Base-by-base conservation (phyloP, 37 sponge, comb jelly and placozoan genomes). In the Ianthella basta region DNA sequence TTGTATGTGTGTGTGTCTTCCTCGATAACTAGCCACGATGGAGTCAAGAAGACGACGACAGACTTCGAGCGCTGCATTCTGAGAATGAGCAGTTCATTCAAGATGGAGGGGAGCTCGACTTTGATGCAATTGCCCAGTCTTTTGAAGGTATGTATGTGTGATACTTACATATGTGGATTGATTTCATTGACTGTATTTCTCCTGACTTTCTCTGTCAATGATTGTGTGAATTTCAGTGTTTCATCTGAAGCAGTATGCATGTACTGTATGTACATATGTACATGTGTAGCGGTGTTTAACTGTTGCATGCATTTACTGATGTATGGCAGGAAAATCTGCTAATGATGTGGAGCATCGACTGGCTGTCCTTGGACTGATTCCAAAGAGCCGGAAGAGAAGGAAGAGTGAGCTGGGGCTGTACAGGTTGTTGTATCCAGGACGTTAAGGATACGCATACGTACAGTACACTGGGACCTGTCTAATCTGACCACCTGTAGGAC, bases 1-100 rank as follows among this genome's bases (percentile, higher is more conserved):
- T n/a, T 60, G 35, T 29, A 29, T 60, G 27, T 16, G 30, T 44
- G 50, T 44, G 3, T 44, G 8, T 44, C 50, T 3, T 44, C 50
- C 8, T n/a, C n/a, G n/a, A n/a, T 27, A 24, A 19, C 50, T 61
- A 61, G 64, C 27, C 29, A 27, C 24, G n/a, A 13, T 87, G 88
- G 88, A 36, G 82, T 21, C 55, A 54, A 50, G 82, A 87, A 4
- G 88, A 87, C 15, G 83, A 80, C 16, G 83, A 67, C 70, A 18
- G 73, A 16, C 56, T 87, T 75, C 30, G 81, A 54, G 83, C 85
- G 27, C 69, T 87, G 74, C 65, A 63, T 56, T 81, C 53, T 32
- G 88, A 82, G 0, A 60, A 81, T 56, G 74, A 40, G 78, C 54
- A 4, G 38, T 50, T 75, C n/a, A 18, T 75, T 21, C 78, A 75